Evolutionary conservation across 1,140 invertebrate genomes (phyloP), one percentile per base, ranked within the genome.

Genomic region (Drosophila ficusphila): DNA sequence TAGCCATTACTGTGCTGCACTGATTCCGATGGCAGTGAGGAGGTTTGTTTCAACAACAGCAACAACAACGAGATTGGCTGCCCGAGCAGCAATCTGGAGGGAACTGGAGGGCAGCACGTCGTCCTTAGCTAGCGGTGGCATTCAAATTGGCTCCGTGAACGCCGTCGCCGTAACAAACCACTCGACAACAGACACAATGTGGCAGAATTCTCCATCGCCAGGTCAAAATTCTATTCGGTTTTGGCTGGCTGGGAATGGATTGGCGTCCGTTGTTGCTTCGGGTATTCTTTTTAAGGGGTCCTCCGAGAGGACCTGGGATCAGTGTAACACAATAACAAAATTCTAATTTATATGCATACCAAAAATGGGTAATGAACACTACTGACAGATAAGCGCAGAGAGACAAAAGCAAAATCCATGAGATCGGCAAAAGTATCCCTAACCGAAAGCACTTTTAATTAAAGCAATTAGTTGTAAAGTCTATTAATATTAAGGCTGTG

Each of bases 1-100:
- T 90, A 90, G 89, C 89, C 89, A 90, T 86, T 90, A 90, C 89
- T 90, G 75, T 74, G 73, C 73, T 86, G 72, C 69, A 83, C 77
- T 83, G 89, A 90, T 76, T 89, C 81, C 58, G 89, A 90, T 57
- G 88, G 71, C 44, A 79, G 79, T 71, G 77, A 89, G 57, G 81
- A 85, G 58, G 67, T 86, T 75, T 78, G 79, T 76, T 78, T 77
- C 7, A 89, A 29, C 36, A 67, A 67, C 60, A 89, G 75, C 56
- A 90, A 90, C 48, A 76, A 82, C 62, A 88, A 88, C 21, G 76
- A 88, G 51, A 48, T 68, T 16, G 70, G 58, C 36, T 76, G 73
- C 44, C 65, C 72, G 46, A 89, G 79, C 68, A 86, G 81, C 54
- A 86, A 85, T 25, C 49, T 79, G 33, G 48, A 52, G 27, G 56